Conservation (phyloP, 2,113 vertebrate genomes). For the Oncorhynchus gorbuscha region DNA sequence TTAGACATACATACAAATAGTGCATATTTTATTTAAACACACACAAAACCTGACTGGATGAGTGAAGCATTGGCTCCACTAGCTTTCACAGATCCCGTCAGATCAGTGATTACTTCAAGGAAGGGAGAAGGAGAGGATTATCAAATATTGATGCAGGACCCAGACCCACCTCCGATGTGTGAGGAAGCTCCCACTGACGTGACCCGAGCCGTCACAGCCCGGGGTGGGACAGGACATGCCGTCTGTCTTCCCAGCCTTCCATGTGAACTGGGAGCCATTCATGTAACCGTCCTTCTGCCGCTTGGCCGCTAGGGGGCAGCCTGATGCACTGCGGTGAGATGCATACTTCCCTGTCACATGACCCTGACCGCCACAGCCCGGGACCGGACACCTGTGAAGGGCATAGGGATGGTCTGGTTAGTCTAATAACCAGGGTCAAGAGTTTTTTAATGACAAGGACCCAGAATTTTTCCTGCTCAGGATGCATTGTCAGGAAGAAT, state of each 20-base stretch:
- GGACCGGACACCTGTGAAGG: slow-evolving; percentile 87
- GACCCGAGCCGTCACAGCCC: slow-evolving; percentile 95
- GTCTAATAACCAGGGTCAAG: no score
- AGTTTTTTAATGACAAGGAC: no score
- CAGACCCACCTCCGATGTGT: slow-evolving; percentile 93
- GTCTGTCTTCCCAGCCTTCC: slow-evolving; percentile 98
- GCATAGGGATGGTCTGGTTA: not conserved
- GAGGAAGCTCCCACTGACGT: slow-evolving; percentile 98
- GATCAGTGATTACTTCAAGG: no score
- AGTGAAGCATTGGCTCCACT: not conserved
- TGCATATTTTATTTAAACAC: no score
- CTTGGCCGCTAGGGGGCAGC: slow-evolving; percentile 95
- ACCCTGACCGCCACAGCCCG: slow-evolving; percentile 96
- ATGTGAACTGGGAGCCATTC: slow-evolving; percentile 96
- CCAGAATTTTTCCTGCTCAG: not conserved
- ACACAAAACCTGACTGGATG: not conserved
- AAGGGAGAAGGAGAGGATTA: no score
- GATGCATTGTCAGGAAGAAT: no score
- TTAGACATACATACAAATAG: slow-evolving; percentile 19
- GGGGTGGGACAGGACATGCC: slow-evolving; percentile 98
- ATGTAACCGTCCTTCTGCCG: slow-evolving; percentile 97
- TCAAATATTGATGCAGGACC: no score
- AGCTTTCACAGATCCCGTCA: no score
- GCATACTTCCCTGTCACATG: slow-evolving; percentile 98
- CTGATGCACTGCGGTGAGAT: slow-evolving; percentile 95